Conservation (phyloP, 2,113 vertebrate species). For the Ptilorrhoa leucosticta region DNA sequence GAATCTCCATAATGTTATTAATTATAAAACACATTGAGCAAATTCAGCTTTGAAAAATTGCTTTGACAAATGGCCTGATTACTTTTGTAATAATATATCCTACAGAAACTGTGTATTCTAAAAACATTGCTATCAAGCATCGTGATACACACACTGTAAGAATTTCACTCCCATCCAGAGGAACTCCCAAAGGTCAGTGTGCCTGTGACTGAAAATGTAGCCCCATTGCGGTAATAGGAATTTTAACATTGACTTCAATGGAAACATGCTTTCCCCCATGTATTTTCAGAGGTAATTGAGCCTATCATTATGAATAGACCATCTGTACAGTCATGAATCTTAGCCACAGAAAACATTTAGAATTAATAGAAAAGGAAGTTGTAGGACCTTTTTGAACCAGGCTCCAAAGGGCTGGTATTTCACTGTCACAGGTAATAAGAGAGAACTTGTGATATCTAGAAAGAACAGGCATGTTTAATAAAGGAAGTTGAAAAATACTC, state of each 20-base stretch:
- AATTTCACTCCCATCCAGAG: background rate
- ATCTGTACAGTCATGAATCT: conserved; percentile 28
- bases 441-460: background rate
- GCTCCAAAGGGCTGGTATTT: background rate
- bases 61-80: background rate
- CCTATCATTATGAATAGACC: conserved; percentile 48
- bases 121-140: background rate
- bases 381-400: background rate
- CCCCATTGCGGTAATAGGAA: background rate
- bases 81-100: background rate
- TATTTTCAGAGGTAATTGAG: conserved; percentile 44
- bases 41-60: background rate
- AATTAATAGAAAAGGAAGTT: background rate
- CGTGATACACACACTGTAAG: background rate
- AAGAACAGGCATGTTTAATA: background rate
- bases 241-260: conserved; percentile 7
- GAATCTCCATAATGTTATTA: background rate
- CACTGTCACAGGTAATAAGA: background rate
- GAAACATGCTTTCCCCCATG: conserved; percentile 5
- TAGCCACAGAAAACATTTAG: conserved; percentile 48
- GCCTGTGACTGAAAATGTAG: background rate
- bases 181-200: background rate
- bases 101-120: background rate
- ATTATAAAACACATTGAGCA: background rate
- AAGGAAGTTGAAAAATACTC: background rate